phyloP scores from a whole-genome alignment of 2,113 vertebrate genomes.

The Cyanocitta stelleri region DNA sequence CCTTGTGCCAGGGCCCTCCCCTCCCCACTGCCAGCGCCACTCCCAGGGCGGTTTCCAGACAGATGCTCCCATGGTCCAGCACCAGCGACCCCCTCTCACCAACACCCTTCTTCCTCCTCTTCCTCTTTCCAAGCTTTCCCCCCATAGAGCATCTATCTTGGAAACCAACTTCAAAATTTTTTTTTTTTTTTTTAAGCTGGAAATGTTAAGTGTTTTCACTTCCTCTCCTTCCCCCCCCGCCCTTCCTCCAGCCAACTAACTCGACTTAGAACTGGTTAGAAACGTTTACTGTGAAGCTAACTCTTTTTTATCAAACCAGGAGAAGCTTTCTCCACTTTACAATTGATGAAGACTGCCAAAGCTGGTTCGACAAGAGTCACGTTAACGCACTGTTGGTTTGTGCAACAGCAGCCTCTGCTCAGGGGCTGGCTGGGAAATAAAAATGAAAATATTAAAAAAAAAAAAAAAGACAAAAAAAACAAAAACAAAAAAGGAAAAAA shows the following conservation, averaged over 20 bases:
- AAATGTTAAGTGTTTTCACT: slow-evolving; percentile 6
- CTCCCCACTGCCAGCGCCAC: neutral
- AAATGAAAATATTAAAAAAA: neutral
- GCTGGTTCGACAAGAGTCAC: slow-evolving; percentile 32
- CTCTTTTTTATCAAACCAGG: slow-evolving; percentile 24
- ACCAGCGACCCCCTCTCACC: neutral
- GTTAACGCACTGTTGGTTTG: slow-evolving; percentile 25
- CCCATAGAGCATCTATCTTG: slow-evolving; percentile 19
- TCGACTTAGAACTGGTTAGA: slow-evolving; percentile 56
- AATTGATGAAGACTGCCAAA: slow-evolving; percentile 61
- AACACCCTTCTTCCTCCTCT: neutral
- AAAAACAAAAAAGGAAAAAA: neutral
- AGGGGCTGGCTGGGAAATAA: slow-evolving; percentile 37
- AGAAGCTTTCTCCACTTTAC: slow-evolving; percentile 41
- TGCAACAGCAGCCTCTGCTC: neutral
- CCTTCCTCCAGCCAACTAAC: slow-evolving; percentile 19
- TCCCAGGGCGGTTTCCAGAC: neutral
- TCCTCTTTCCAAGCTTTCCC: neutral
- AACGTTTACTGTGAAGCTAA: slow-evolving; percentile 70
- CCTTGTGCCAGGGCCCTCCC: neutral
- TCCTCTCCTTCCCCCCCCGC: neutral
- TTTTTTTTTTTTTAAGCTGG: slow-evolving; percentile 12
- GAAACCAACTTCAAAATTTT: slow-evolving; percentile 30
- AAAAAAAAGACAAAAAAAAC: neutral
- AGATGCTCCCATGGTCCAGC: neutral